Evolutionary conservation across 2,113 vertebrate species (phyloP).

Genomic region (Tachycineta bicolor): DNA sequence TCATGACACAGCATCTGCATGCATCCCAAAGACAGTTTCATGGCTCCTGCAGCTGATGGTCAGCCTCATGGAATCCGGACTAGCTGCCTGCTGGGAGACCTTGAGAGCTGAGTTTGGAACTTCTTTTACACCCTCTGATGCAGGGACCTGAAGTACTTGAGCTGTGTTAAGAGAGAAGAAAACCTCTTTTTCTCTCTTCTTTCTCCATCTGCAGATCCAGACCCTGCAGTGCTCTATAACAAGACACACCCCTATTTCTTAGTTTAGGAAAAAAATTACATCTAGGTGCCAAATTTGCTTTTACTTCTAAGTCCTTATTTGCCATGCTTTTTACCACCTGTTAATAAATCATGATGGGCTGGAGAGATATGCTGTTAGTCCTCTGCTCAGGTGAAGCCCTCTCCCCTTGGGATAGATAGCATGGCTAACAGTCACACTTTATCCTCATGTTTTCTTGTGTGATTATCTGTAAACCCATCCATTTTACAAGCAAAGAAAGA

Average conservation of each 20-base stretch:
- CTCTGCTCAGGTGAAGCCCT: neutral
- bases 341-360: neutral
- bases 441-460: neutral
- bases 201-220: neutral
- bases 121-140: neutral
- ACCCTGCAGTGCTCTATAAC: neutral
- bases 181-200: neutral
- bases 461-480: neutral
- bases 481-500: neutral
- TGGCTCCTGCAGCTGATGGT: neutral
- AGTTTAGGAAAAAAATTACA: neutral
- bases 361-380: neutral
- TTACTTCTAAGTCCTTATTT: neutral
- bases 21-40: neutral
- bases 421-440: neutral
- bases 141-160: neutral
- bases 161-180: neutral
- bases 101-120: neutral
- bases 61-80: accelerated
- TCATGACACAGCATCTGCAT: neutral
- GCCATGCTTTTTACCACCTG: neutral
- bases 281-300: neutral
- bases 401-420: neutral
- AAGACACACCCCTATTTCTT: neutral
- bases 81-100: neutral